A percentile compares a stretch with the other conserved stretches of the same genome.
Conservation (phyloP, 2,797 vertebrate species). For the Champsocephalus esox region DNA sequence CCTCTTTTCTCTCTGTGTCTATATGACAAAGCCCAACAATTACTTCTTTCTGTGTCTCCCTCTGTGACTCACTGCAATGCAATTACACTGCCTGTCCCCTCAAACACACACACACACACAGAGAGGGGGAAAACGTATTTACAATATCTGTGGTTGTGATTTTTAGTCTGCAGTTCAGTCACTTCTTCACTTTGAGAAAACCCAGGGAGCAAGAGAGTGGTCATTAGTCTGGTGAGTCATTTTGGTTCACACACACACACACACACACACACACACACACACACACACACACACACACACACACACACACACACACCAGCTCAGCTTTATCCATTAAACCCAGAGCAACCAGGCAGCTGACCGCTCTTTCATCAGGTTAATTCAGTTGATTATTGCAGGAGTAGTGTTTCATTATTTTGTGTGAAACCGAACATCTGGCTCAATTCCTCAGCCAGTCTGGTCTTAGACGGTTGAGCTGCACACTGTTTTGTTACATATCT, state of each 20-base stretch:
- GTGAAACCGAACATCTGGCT: conserved; percentile 30
- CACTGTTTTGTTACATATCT: neutral
- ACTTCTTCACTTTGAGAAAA: neutral
- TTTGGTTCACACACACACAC: neutral
- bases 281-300: neutral
- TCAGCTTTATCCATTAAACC: conserved; percentile 61
- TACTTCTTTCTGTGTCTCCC: conserved; percentile 67
- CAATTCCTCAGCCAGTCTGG: neutral
- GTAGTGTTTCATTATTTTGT: neutral
- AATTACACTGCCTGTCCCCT: conserved; percentile 63
- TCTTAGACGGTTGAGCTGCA: conserved; percentile 6
- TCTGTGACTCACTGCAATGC: conserved; percentile 70
- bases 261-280: too few species aligned
- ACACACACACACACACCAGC: conserved; percentile 31
- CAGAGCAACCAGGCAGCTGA: conserved; percentile 54
- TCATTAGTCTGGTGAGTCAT: too few species aligned
- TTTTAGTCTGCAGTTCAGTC: conserved; percentile 17
- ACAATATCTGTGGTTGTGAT: conserved; percentile 40
- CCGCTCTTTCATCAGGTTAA: conserved; percentile 42
- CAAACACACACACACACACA: conserved; percentile 24
- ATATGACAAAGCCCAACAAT: conserved; percentile 68
- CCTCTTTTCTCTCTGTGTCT: conserved; percentile 45
- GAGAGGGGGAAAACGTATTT: conserved; percentile 32
- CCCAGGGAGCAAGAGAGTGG: too few species aligned
- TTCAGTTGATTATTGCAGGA: conserved; percentile 27